Evolutionary conservation across 2,113 vertebrate species (phyloP), one percentile per base, ranked within the genome.

Genomic region (Oncorhynchus nerka): DNA sequence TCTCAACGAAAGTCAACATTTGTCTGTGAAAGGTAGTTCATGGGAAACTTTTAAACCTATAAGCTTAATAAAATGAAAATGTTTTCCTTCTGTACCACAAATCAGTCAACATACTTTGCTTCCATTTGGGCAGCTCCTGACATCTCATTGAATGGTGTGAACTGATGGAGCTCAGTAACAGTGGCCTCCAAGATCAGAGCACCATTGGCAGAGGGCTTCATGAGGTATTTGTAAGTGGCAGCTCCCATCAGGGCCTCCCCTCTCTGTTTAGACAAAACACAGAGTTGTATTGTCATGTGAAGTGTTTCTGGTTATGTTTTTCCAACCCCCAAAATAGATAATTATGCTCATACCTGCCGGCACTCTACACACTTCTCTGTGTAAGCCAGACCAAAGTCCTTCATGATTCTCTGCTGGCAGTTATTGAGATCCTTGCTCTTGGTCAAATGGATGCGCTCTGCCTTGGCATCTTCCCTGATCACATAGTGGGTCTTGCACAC

Each of bases 401-500:
- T 93, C 16, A 75, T 48, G 75, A 92, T 78, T 78, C 89, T 95
- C n/a, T 95, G 92, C 75, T 94, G 92, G 70, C 95, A 96, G 57
- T 93, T 89, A 73, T 86, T 93, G 74, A 95, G 79, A 79, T 97
- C 94, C 71, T 93, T 93, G 22, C 92, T 92, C 87, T 93, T 97
- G 68, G 90, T 94, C 39, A 95, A 34, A 59, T 76, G 76, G 45
- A 91, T 73, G 12, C 85, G 74, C 1, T 85, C 75, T 32, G 89
- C 89, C 77, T 89, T 93, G 51, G 22, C 85, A 34, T 95, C 92
- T 76, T 96, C 94, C 83, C 85, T 93, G 84, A 95, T 89, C 77
- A 92, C 49, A 1, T 95, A 96, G 68, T 91, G 89, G 0, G 95
- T 94, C 30, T 93, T 93, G 91, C 96, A 97, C 68, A 95, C 87